Percentiles rank a stretch among this genome's conserved stretches.
Conservation (phyloP, 2,113 vertebrate genomes). For the Catharus minimus region DNA sequence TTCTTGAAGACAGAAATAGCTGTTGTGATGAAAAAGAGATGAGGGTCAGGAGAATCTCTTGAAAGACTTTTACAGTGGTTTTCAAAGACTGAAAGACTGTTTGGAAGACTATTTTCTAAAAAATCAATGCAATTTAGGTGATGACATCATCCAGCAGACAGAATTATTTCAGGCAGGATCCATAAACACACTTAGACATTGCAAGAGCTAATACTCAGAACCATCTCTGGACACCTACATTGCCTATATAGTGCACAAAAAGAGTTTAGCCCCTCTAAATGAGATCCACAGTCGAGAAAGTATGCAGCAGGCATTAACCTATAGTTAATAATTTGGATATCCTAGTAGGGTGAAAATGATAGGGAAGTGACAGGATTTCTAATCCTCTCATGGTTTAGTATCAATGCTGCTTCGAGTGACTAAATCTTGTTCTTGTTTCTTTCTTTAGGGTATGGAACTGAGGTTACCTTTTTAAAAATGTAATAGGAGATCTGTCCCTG, state of each 20-base stretch:
- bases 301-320: not conserved
- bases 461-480: not conserved
- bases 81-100: not conserved
- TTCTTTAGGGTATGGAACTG: not conserved
- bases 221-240: not conserved
- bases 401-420: not conserved
- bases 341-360: not conserved
- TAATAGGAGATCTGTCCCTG: not conserved
- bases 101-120: slow-evolving; percentile 4
- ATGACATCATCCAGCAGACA: not conserved
- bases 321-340: not conserved
- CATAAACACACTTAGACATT: not conserved
- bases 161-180: not conserved
- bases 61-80: not conserved
- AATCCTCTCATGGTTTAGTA: not conserved
- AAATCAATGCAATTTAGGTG: not conserved
- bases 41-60: not conserved
- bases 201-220: not conserved
- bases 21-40: not conserved
- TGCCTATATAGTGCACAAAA: not conserved
- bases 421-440: not conserved
- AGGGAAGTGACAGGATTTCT: not conserved
- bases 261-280: not conserved
- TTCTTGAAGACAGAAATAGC: not conserved
- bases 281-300: not conserved